Evolutionary conservation across 53 echinoderm and acorn worm genomes (phyloP), one percentile per base, ranked within the genome.

Genomic region (Mesocentrotus franciscanus): DNA sequence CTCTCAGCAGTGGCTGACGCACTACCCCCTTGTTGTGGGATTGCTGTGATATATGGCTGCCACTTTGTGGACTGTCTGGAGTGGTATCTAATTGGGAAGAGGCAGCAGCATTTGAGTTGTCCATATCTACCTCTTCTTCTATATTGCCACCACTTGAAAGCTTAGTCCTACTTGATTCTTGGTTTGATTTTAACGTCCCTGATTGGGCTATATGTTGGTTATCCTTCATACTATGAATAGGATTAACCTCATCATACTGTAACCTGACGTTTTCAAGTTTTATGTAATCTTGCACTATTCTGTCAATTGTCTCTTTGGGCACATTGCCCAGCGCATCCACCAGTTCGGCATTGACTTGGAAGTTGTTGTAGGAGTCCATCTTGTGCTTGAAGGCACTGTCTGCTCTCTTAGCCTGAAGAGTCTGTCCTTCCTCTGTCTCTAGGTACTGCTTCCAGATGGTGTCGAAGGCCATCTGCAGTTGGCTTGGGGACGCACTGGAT

Each of bases 221-320:
- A 60, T 60, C 90, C 18, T 42, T 22, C 81, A 81, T 36, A 90
- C 60, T 30, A 61, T 97, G 96, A 26, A 96, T 84, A 22, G 97
- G 97, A 36, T 97, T 97, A 7, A 96, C 16, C 62, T 96, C 95
- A 62, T 97, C 96, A 79, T 97, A 93, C 20, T 84, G 92, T 17
- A 96, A 76, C 61, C 97, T 90, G 36, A 97, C 24, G 61, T 95
- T 97, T 61, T 97, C 97, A 66, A 97, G 75, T 61, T 96, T 96
- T 87, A 97, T 93, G 71, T 95, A 97, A 74, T 96, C 97, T 39
- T 95, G 89, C 27, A 97, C 95, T 62, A 97, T 95, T 61, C 95
- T 90, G 11, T 97, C 60, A 11, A 97, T 89, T 14, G 95, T 85
- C 49, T 76, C 71, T n/a, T 95, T 78, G 60, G 94, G 94, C 0